phyloP scores from a whole-genome alignment of 1,140 invertebrate species.

The Glomeris maerens region DNA sequence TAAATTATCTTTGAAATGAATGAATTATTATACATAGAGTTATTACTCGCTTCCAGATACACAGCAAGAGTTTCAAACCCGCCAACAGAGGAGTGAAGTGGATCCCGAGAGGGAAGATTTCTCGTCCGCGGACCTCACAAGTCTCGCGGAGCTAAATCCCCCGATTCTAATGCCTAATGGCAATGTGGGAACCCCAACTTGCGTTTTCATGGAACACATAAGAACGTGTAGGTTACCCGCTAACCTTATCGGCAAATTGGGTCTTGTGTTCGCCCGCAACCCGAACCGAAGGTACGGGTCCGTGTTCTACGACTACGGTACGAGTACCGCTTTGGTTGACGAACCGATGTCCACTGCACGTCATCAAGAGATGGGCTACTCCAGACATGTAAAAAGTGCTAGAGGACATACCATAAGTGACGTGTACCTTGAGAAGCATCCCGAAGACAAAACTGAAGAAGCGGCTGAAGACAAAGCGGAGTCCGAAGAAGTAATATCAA shows the following conservation, averaged over 20 bases:
- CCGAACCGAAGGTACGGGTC: conserved; percentile 32
- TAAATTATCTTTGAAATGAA: background rate
- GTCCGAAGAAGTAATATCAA: conserved; percentile 16
- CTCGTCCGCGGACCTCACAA: conserved; percentile 24
- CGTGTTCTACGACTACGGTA: conserved; percentile 37
- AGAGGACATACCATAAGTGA: background rate
- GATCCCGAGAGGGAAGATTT: conserved; percentile 24
- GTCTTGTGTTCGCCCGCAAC: conserved; percentile 28
- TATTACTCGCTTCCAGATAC: too few species aligned
- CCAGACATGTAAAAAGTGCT: background rate
- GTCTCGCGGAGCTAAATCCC: conserved; percentile 34
- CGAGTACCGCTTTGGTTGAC: background rate
- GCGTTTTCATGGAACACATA: conserved; percentile 37
- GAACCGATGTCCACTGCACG: background rate
- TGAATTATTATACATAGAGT: conserved; percentile 1
- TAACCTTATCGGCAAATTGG: conserved; percentile 38
- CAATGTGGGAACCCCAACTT: conserved; percentile 44
- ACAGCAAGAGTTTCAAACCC: conserved; percentile 18
- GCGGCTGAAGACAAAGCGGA: conserved; percentile 19
- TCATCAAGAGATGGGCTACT: background rate
- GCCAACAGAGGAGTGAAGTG: conserved; percentile 22
- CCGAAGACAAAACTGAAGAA: conserved; percentile 12
- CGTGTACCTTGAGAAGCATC: background rate
- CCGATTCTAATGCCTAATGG: conserved; percentile 37
- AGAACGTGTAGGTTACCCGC: conserved; percentile 37